Percentiles rank a stretch among this genome's conserved stretches.
phyloP scores from a whole-genome alignment of 2,888 invertebrate genomes.

The Melipona beecheii region DNA sequence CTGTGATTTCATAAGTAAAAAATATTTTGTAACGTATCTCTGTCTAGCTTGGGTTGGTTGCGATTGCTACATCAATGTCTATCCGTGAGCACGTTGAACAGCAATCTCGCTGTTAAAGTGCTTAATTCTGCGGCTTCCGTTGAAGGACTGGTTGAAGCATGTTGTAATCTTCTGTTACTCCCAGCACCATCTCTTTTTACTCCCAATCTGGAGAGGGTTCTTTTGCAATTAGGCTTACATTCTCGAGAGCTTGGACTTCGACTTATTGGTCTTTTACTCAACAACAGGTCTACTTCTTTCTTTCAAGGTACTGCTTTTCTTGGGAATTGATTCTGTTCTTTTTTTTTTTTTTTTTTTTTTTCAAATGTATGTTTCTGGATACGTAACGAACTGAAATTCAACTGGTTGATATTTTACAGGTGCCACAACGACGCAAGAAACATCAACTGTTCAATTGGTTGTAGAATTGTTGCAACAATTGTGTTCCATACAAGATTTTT shows the following conservation, averaged over 20 bases:
- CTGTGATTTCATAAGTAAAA: constrained; percentile 3
- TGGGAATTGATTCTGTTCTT: constrained; percentile 18
- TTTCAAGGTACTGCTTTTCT: constrained; percentile 75
- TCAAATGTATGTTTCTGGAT: too few species aligned
- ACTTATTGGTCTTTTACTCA: constrained; percentile 86
- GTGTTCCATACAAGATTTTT: constrained; percentile 87
- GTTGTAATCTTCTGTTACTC: constrained; percentile 90
- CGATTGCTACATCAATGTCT: constrained; percentile 92
- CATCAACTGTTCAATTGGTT: constrained; percentile 86
- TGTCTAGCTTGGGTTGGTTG: constrained; percentile 91
- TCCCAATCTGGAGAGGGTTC: constrained; percentile 88
- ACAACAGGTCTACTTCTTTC: constrained; percentile 84
- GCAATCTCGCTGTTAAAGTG: constrained; percentile 83
- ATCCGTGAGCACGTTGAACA: constrained; percentile 83
- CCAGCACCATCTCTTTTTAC: constrained; percentile 88
- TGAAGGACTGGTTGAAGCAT: constrained; percentile 88
- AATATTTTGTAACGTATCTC: constrained; percentile 37
- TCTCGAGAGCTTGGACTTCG: constrained; percentile 87
- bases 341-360: not conserved
- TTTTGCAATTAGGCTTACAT: constrained; percentile 89
- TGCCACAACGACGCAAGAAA: constrained; percentile 76
- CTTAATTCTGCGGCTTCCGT: constrained; percentile 88
- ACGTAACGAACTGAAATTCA: not conserved
- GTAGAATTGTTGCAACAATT: constrained; percentile 93
- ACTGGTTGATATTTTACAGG: constrained; percentile 50